Conservation (phyloP, 2,113 vertebrate species). For the Muscicapa adusta region DNA sequence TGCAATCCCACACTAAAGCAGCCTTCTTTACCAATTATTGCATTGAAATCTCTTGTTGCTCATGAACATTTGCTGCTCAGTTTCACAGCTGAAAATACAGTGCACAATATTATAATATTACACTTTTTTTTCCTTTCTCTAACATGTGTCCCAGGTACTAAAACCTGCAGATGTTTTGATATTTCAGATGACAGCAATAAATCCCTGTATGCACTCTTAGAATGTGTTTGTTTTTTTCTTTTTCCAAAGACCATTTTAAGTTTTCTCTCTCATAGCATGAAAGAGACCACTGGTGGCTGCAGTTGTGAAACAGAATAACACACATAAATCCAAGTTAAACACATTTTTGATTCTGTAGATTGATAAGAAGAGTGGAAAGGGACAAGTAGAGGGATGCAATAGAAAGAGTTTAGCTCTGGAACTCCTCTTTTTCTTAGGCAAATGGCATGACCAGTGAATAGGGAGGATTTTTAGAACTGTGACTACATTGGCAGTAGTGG, state of each 20-base stretch:
- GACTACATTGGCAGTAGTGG: background rate
- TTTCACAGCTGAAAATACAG: background rate
- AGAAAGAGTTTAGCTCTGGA: background rate
- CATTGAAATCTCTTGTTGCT: background rate
- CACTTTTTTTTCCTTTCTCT: background rate
- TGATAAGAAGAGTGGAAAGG: background rate
- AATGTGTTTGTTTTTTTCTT: background rate
- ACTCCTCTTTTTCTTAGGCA: background rate
- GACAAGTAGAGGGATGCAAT: background rate
- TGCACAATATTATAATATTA: background rate
- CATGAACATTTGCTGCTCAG: background rate
- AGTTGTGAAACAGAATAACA: background rate
- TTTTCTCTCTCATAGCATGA: background rate
- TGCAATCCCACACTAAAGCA: background rate
- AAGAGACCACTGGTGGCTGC: background rate
- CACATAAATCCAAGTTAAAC: background rate
- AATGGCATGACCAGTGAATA: background rate
- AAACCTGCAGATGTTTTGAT: background rate
- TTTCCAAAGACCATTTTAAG: background rate
- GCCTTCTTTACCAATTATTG: background rate
- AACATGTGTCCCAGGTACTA: background rate
- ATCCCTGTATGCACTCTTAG: accelerated
- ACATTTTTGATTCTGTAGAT: background rate
- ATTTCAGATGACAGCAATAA: background rate
- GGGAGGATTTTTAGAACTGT: background rate